Evolutionary conservation across 1,140 invertebrate genomes (phyloP), one percentile per base, ranked within the genome.

Genomic region (Babylonia areolata): DNA sequence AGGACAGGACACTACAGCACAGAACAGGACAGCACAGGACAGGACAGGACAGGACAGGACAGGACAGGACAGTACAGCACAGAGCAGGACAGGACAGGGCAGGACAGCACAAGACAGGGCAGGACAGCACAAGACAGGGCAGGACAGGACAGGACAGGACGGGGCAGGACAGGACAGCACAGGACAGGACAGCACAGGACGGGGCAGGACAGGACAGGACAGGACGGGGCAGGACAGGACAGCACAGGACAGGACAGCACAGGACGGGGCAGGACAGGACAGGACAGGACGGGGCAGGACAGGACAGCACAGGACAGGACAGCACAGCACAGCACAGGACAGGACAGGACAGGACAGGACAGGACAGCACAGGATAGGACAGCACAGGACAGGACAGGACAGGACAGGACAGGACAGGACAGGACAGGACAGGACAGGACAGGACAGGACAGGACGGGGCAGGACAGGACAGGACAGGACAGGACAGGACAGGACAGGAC

Each of bases 351-450:
- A 79, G 23, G 35, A 79, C 39, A 79, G 39, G 39, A 42, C 35
- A 40, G 35, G 28, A 40, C 39, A 79, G 39, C 28, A 46, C 39
- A 79, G 39, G 78, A 79, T 51, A 85, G 78, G 3, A 85, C 54
- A 69, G 31, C 35, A 71, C 69, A 71, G 15, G 84, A 69, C 35
- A 71, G 78, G 31, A 87, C 37, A 39, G 73, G 75, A 77, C 39
- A 37, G 33, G 15, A 77, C 33, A 35, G 5, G 39, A 12, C 31
- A 17, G 33, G 33, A 77, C 51, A 54, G 51, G 51, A 54, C 51
- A 54, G 20, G 51, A 20, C 51, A 54, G 51, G 51, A 20, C 51
- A 54, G 51, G 51, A 20, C 51, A 54, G 51, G 51, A 20, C 51
- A 54, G 51, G n/a, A n/a, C n/a, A n/a, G n/a, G n/a, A n/a, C n/a